These are phyloP conservation scores for Pristionchus entomophagus DNA, from an alignment of 2,888 invertebrate species.

Conservation along the genomic window DNA sequence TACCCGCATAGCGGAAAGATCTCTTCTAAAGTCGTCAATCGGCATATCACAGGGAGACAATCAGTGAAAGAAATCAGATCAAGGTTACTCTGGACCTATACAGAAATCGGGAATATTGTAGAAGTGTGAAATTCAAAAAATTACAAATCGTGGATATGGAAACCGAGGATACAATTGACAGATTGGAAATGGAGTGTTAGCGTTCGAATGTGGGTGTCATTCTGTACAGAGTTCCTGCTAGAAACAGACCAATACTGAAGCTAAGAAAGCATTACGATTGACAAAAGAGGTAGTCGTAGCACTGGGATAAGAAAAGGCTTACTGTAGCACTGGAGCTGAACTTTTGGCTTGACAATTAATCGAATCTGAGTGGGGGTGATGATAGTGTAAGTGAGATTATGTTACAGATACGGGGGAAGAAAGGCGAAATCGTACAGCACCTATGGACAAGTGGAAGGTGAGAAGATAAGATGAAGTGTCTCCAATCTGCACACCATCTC, in stretches of 20 bases:
- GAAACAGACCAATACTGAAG: not conserved
- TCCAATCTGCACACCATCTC: not conserved
- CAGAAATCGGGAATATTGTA: not conserved
- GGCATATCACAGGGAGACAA: constrained; percentile 28
- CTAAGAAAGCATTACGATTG: not conserved
- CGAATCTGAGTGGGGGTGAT: not conserved
- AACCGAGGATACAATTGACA: not conserved
- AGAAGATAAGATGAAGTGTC: not conserved
- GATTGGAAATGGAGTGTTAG: not conserved
- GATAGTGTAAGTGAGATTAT: constrained; percentile 6
- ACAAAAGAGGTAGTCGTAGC: constrained; percentile 9
- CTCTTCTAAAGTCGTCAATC: not conserved
- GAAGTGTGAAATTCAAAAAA: not conserved
- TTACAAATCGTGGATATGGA: not conserved
- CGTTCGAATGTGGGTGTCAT: not conserved
- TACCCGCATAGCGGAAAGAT: constrained; percentile 14
- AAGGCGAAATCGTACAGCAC: not conserved
- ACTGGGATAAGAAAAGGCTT: not conserved
- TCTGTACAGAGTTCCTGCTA: not conserved
- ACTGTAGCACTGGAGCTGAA: too few species aligned
- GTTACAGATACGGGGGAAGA: not conserved
- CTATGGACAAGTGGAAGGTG: constrained; percentile 7
- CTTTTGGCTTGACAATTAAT: not conserved
- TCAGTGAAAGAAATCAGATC: constrained; percentile 22
- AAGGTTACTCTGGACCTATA: not conserved